Base-by-base conservation (phyloP, 2,888 invertebrate species). In the Plusia festucae region DNA sequence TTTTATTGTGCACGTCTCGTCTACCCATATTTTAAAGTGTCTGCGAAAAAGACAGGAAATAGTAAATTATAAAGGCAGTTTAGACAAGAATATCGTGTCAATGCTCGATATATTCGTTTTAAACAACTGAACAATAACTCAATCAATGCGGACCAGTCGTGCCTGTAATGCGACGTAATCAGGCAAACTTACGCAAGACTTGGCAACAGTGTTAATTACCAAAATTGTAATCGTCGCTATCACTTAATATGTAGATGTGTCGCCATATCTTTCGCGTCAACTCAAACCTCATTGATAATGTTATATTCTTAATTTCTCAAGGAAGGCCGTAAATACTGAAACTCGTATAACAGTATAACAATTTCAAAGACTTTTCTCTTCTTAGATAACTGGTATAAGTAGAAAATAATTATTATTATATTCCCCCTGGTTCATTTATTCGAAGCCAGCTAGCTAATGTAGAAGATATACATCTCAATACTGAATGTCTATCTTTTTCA, bases 151-250 rank as follows among this genome's bases (percentile, higher is more conserved):
- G 9, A 11, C 18, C 11, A 20, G 46, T 40, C 20, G 11, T 20
- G 46, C 11, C 18, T 46, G 16, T 7, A 6, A 49, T 1, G 46
- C 16, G 13, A 20, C 54, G 8, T 73, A 60, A 68, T 78, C 60
- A 53, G 67, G 40, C 60, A 63, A 44, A 46, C 40, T 58, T 75
- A 70, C 46, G 78, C 70, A 62, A 18, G 51, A 65, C 81, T 55
- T 69, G 27, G 56, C 57, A 74, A 78, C 78, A 64, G 56, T 57
- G 44, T 66, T 63, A 68, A 70, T 78, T 80, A 65, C 55, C 32
- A 53, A 49, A 44, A 32, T 40, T 49, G 16, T 73, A 68, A 74
- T 77, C 62, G 32, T 34, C 44, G 52, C 67, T 67, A 78, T 80
- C 68, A 51, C 44, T 67, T 60, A 62, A 62, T 64, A 73, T 73